Evolutionary conservation across 2,113 vertebrate species (phyloP), one percentile per base, ranked within the genome.

Genomic region (Steatornis caripensis): DNA sequence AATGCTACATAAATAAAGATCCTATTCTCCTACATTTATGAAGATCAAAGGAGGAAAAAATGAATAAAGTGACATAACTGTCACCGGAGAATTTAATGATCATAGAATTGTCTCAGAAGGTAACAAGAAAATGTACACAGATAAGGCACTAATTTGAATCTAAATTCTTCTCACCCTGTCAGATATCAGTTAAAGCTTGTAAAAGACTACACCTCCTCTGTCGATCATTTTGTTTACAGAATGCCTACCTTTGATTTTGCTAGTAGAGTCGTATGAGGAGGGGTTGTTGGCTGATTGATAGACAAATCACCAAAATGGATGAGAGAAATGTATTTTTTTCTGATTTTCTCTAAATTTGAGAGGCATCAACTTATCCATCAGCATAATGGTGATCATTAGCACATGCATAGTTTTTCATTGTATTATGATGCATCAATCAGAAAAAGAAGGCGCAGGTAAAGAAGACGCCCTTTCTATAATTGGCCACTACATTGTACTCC

Each of bases 1-100:
- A 97, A 92, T 71, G 24, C 49, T 69, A 78, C 84, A 66, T 84
- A 97, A 94, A 95, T 87, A 95, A 93, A 84, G 68, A 89, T 29
- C 39, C 19, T 79, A 70, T 96, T 96, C 70, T 74, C 57, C 62
- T 86, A n/a, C 71, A 53, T 69, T 90, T 94, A 81, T 60, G 37
- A 97, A 94, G 87, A 95, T 79, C 77, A 94, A 94, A 95, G 74
- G 41, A 89, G 46, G 41, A 21, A 69, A 70, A 85, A 84, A 84
- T 32, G 6, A 88, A 72, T 71, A 54, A 65, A 94, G 46, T 66
- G 83, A 76, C 83, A 87, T 93, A 94, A 91, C 80, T 91, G 78
- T 81, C 87, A 82, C 37, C 23, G 51, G 84, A 91, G 80, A 90
- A 83, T 87, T 70, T 66, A 96, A 75, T 54, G 60, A 92, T 96